These are phyloP conservation scores for Drosophila cognata DNA, from an alignment of 2,888 invertebrate genomes.

Conservation along the genomic window DNA sequence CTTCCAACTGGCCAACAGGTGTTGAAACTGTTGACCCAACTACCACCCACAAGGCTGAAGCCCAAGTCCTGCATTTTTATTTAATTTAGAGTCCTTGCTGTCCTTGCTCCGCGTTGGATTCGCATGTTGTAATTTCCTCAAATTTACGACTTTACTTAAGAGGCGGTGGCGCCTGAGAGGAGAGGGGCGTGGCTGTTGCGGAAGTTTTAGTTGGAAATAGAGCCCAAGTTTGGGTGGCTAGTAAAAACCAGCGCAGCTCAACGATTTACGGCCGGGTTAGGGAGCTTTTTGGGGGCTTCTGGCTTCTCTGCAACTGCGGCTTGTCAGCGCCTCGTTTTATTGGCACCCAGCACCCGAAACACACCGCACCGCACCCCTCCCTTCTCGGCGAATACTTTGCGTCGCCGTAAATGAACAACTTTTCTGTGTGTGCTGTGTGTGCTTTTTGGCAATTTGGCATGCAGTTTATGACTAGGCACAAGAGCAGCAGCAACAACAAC, in stretches of 20 bases:
- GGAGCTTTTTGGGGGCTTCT: conserved; percentile 19
- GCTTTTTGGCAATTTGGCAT: conserved; percentile 75
- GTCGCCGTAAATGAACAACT: conserved; percentile 72
- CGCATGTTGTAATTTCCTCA: conserved; percentile 76
- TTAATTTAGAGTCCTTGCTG: conserved; percentile 71
- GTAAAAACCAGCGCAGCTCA: conserved; percentile 45
- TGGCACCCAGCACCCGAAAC: conserved; percentile 38
- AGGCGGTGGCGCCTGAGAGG: not conserved
- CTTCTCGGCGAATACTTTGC: not conserved
- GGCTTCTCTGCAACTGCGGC: conserved; percentile 34
- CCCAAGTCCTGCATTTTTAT: conserved; percentile 60
- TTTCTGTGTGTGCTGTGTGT: conserved; percentile 47
- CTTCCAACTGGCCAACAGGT: conserved; percentile 63
- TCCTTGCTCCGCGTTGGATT: conserved; percentile 50
- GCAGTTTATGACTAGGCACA: conserved; percentile 73
- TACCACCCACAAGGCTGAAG: not conserved
- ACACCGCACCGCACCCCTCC: not conserved
- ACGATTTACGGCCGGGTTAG: conserved; percentile 71
- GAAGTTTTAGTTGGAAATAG: conserved; percentile 20
- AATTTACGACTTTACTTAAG: conserved; percentile 76
- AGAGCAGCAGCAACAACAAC: conserved; percentile 32
- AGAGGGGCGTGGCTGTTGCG: not conserved
- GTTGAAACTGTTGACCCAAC: conserved; percentile 58
- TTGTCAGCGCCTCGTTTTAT: conserved; percentile 78
- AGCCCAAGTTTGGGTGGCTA: conserved; percentile 15